A percentile compares a stretch with the other conserved stretches of the same genome.
Evolutionary conservation across 2,888 invertebrate species (phyloP).

Genomic region (Apodemia zela): DNA sequence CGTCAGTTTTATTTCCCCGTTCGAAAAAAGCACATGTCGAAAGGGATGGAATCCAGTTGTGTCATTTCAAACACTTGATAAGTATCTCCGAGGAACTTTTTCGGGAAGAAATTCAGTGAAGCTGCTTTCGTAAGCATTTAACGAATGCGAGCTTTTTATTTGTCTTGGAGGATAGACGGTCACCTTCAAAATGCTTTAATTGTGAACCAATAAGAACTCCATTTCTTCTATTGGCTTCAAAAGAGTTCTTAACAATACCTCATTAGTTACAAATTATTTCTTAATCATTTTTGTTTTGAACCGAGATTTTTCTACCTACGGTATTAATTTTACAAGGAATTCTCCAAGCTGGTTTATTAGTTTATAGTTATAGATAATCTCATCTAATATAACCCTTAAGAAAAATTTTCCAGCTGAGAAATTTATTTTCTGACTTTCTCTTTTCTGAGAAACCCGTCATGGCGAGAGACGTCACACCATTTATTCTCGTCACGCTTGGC

Average conservation of each 20-base stretch:
- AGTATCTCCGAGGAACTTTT: constrained; percentile 71
- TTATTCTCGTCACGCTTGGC: too few relatives aligned
- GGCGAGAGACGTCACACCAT: too few relatives aligned
- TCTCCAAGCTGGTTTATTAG: not conserved
- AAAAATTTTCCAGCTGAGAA: not conserved
- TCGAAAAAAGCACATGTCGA: constrained; percentile 62
- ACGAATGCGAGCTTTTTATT: constrained; percentile 67
- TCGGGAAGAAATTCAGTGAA: constrained; percentile 68
- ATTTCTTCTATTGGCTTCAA: constrained; percentile 45
- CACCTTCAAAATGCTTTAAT: constrained; percentile 74
- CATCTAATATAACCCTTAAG: not conserved
- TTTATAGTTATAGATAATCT: not conserved
- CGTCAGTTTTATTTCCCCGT: constrained; percentile 72
- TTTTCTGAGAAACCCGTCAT: too few relatives aligned
- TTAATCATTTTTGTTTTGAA: constrained; percentile 10
- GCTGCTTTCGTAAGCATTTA: constrained; percentile 68
- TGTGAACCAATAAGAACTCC: constrained; percentile 69
- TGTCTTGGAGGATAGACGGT: constrained; percentile 61
- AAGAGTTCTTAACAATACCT: constrained; percentile 52
- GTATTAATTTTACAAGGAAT: not conserved
- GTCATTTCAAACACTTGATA: constrained; percentile 81
- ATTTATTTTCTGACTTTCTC: not conserved
- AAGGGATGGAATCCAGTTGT: constrained; percentile 73
- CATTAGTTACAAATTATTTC: constrained; percentile 34
- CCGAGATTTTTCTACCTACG: not conserved